Evolutionary conservation across 92 coral and sea anemone species (phyloP).

Genomic region (Bergia sp.): DNA sequence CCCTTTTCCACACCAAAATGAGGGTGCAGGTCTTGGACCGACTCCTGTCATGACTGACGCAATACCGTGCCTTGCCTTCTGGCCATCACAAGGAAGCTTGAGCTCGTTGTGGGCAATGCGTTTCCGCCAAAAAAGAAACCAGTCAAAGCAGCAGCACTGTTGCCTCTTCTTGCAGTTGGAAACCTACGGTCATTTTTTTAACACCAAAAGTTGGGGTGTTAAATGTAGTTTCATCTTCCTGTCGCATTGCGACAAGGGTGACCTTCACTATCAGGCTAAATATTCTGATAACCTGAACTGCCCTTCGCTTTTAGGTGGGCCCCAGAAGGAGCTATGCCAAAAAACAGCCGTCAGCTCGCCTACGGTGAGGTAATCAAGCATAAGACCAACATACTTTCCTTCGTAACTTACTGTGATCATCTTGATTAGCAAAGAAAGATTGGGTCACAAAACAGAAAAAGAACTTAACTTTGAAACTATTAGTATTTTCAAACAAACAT

Average conservation of each 20-base stretch:
- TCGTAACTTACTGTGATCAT: no score
- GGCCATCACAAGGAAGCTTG: slow-evolving; percentile 29
- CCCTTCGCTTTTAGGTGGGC: no score
- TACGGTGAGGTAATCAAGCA: no score
- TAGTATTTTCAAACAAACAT: no score
- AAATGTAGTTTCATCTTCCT: slow-evolving; percentile 3
- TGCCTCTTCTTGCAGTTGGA: slow-evolving; percentile 23
- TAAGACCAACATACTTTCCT: no score
- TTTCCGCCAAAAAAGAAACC: background rate
- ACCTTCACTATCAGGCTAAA: no score
- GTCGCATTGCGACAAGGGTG: slow-evolving; percentile 44
- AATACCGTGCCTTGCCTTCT: background rate
- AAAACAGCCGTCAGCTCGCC: no score
- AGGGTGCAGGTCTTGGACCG: background rate
- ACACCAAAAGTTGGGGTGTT: background rate
- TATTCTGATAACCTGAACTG: no score
- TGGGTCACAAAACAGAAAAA: no score
- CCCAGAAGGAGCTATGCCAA: no score
- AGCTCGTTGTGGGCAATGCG: background rate
- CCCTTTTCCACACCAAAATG: background rate
- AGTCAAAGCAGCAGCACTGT: slow-evolving; percentile 37
- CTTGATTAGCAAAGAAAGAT: no score
- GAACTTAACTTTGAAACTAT: no score
- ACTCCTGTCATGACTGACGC: background rate
- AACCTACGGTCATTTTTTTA: background rate